These are phyloP conservation scores for Lytechinus pictus DNA, from an alignment of 35 echinoderm and acorn worm species.

Conservation along the genomic window DNA sequence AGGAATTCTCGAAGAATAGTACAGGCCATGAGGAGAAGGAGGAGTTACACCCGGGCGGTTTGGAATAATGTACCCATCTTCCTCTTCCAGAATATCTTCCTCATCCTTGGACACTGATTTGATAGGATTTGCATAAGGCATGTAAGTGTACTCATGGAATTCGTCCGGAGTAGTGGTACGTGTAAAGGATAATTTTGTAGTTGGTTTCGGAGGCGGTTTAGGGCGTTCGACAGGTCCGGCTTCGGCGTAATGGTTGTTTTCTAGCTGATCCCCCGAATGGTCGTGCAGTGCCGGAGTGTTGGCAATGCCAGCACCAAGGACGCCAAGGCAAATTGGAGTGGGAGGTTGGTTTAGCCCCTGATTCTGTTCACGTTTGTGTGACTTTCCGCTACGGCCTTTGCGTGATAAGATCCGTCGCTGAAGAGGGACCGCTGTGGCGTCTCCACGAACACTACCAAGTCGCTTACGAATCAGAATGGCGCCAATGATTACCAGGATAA, in stretches of 20 bases:
- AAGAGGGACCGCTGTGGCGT: not conserved
- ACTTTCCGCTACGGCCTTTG: not conserved
- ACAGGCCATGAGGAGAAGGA: not conserved
- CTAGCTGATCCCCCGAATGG: not conserved
- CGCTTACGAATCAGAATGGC: not conserved
- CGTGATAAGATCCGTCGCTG: not conserved
- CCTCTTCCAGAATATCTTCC: not conserved
- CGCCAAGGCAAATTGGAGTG: not conserved
- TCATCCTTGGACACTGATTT: too few relatives aligned
- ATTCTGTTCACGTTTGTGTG: not conserved
- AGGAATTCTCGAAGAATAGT: not conserved
- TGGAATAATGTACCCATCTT: not conserved
- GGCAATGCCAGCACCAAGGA: not conserved
- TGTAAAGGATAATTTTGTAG: too few relatives aligned
- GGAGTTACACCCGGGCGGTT: not conserved
- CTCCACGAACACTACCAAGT: not conserved
- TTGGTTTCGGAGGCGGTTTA: too few relatives aligned
- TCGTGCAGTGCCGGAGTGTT: not conserved
- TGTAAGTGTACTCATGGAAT: not conserved
- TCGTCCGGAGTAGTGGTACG: too few relatives aligned
- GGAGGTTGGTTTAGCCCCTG: not conserved
- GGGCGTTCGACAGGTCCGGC: too few relatives aligned
- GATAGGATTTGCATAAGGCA: too few relatives aligned
- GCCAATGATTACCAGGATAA: not conserved
- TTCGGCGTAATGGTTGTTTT: not conserved